Conservation (phyloP, 2,888 invertebrate species). For the Heteromyza rotundicornis region DNA sequence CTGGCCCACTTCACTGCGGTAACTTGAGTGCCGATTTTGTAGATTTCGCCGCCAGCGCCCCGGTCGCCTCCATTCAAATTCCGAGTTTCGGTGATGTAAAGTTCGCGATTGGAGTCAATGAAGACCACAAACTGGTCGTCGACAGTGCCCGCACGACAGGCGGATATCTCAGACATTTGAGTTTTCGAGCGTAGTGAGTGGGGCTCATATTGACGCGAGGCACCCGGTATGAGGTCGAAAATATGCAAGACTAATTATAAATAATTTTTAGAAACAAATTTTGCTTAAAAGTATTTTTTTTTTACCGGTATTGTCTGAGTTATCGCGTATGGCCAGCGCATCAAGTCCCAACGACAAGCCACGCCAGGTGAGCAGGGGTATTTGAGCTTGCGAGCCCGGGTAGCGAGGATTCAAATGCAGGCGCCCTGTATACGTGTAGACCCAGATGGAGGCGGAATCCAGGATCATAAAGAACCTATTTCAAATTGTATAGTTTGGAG, state of each 20-base stretch:
- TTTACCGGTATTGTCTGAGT: slow-evolving; percentile 79
- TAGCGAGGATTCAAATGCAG: slow-evolving; percentile 84
- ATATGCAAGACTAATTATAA: slow-evolving; percentile 73
- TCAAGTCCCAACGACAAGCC: slow-evolving; percentile 86
- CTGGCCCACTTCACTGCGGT: slow-evolving; percentile 70
- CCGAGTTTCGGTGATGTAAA: slow-evolving; percentile 74
- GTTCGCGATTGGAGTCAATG: slow-evolving; percentile 86
- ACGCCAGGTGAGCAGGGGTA: slow-evolving; percentile 70
- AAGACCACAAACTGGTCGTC: slow-evolving; percentile 84
- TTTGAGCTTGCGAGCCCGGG: slow-evolving; percentile 83
- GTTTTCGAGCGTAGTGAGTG: slow-evolving; percentile 70
- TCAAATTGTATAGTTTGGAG: not conserved
- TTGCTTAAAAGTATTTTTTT: not conserved
- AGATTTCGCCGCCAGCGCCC: slow-evolving; percentile 42
- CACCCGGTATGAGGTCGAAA: slow-evolving; percentile 74
- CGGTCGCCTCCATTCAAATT: slow-evolving; percentile 39
- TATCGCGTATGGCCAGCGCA: slow-evolving; percentile 84
- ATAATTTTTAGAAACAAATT: not conserved
- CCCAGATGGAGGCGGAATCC: slow-evolving; percentile 81
- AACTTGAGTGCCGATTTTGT: slow-evolving; percentile 64
- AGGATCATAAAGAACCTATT: slow-evolving; percentile 86
- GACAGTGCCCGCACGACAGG: slow-evolving; percentile 83
- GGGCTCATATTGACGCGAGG: slow-evolving; percentile 68
- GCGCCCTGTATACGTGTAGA: slow-evolving; percentile 94
- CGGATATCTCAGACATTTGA: slow-evolving; percentile 79